Evolutionary conservation across 2,113 vertebrate genomes (phyloP), one percentile per base, ranked within the genome.

Genomic region (Crypturellus undulatus): DNA sequence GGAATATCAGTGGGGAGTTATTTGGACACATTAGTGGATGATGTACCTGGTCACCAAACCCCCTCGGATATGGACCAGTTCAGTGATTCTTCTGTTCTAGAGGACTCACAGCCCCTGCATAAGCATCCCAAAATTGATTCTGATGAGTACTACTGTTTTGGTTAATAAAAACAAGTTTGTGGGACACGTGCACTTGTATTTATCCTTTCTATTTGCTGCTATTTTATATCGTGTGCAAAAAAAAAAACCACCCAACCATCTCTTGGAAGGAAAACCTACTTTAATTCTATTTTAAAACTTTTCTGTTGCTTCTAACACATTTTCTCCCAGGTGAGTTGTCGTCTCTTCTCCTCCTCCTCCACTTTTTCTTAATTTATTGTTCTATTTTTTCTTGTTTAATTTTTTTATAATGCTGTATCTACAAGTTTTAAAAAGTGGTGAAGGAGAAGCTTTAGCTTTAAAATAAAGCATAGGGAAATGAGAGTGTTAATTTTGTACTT

Each of bases 111-210:
- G 3, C 93, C 98, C 8, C 89, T 98, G 32, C 98, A 98, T 79
- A 98, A 97, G 68, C 97, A 96, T 90, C 94, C 98, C 73, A 97
- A 97, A 89, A 96, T 98, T 85, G 98, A 99, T 87, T 98, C 98
- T 10, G 99, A 99, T 16, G 99, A 99, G 84, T 99, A 99, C 98
- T 99, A 99, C 97, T 99, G 98, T 97, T 99, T 99, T 93, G 98
- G 99, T 98, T 99, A 97, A 96, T 77, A 72, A 91, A 80, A 93
- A 5, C 17, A 72, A 62, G 72, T 95, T 96, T 69, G 47, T 94
- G 84, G 92, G 94, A 96, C 78, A 92, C 18, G 92, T 97, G 97
- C 97, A 96, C 96, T 97, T 92, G 43, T 97, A 94, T 93, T 97
- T 97, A 95, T 5, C 82, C n/a, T 94, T 94, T 90, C 91, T 94